These are phyloP conservation scores for Allolobophora icterica DNA, from an alignment of 2,888 invertebrate genomes.

Conservation along the genomic window DNA sequence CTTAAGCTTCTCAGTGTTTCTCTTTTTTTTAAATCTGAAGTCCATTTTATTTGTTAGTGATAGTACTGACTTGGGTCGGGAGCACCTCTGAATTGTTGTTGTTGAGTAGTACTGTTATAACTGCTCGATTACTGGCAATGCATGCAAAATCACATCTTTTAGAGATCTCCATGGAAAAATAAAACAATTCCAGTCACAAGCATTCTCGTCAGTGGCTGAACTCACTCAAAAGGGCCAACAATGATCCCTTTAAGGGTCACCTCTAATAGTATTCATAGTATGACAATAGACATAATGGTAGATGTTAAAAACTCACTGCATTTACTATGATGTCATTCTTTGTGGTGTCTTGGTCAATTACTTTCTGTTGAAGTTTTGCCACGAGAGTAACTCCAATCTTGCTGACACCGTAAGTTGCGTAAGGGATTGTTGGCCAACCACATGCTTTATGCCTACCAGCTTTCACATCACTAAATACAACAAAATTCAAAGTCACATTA, in stretches of 20 bases:
- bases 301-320: constrained; percentile 62
- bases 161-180: no score
- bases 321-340: constrained; percentile 74
- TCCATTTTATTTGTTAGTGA: no score
- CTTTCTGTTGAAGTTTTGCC: constrained; percentile 74
- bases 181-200: no score
- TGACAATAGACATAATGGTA: no score
- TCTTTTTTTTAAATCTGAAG: no score
- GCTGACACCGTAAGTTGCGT: constrained; percentile 72
- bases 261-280: no score
- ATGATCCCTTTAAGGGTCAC: no score
- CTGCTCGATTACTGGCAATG: not conserved
- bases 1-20: not conserved
- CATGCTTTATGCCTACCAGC: constrained; percentile 66
- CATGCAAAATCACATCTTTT: not conserved
- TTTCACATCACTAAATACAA: constrained; percentile 62
- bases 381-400: constrained; percentile 79
- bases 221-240: no score
- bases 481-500: not conserved
- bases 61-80: no score
- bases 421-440: constrained; percentile 72
- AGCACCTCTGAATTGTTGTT: no score
- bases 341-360: constrained; percentile 68
- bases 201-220: no score
- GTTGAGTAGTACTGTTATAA: no score